Conservation (phyloP, 2,113 vertebrate genomes). For the Xiphophorus couchianus region DNA sequence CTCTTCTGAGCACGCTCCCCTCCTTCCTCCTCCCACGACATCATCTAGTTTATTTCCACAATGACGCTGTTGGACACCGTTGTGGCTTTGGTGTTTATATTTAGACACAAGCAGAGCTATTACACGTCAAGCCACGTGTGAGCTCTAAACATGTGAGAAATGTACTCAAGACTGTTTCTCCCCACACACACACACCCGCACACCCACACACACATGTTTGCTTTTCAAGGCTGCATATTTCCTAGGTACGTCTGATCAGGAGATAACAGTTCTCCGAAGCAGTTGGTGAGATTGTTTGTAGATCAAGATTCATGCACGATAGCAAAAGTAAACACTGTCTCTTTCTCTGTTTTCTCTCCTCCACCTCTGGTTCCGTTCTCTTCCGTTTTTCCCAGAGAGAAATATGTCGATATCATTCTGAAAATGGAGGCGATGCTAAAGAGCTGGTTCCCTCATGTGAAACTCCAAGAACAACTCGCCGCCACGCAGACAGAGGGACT, state of each 20-base stretch:
- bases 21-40: constrained; percentile 30
- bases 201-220: constrained; percentile 4
- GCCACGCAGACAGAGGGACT: constrained; percentile 59
- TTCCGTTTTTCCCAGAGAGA: constrained; percentile 67
- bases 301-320: constrained; percentile 8
- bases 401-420: constrained; percentile 80
- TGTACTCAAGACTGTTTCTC: constrained; percentile 38
- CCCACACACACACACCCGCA: constrained; percentile 3
- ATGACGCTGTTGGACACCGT: constrained; percentile 45
- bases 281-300: constrained; percentile 17
- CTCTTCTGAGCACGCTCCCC: constrained; percentile 35
- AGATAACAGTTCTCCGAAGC: constrained; percentile 37
- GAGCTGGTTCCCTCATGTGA: constrained; percentile 83
- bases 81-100: constrained; percentile 71
- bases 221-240: constrained; percentile 39
- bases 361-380: background rate
- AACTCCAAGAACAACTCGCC: constrained; percentile 63
- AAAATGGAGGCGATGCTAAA: constrained; percentile 86
- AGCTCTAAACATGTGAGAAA: constrained; percentile 71
- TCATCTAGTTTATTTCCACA: constrained; percentile 66
- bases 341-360: background rate
- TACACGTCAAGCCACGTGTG: constrained; percentile 68
- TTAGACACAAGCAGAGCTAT: constrained; percentile 64
- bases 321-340: background rate
- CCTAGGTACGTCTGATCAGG: constrained; percentile 33